Percentiles rank a stretch among this genome's conserved stretches.
Evolutionary conservation across 2,113 vertebrate genomes (phyloP).

Genomic region (Shinisaurus crocodilurus): DNA sequence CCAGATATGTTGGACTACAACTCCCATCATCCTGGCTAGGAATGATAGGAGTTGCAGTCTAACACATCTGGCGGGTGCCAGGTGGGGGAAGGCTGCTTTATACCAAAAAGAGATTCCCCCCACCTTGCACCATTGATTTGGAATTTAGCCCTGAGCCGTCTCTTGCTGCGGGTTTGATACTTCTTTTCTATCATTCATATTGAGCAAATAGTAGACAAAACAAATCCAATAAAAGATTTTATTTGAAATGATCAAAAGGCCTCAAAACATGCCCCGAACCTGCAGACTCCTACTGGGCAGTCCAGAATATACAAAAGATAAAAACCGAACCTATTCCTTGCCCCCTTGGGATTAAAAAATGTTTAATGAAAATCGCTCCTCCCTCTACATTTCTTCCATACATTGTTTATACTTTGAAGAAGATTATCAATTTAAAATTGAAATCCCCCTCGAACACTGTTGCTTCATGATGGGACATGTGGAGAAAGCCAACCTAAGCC

Average conservation of each 20-base stretch:
- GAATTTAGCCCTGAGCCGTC: background rate
- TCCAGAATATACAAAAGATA: background rate
- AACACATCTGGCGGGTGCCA: no score
- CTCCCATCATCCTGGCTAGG: no score
- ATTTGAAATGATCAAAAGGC: background rate
- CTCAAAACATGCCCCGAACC: background rate
- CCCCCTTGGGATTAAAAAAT: no score
- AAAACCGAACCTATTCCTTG: no score
- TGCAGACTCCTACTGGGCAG: no score
- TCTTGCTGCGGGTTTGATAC: background rate
- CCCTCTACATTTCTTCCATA: background rate
- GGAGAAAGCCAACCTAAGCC: no score
- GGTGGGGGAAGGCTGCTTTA: no score
- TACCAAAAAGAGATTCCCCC: no score
- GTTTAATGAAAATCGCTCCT: background rate
- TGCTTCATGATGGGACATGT: background rate
- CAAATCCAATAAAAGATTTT: background rate
- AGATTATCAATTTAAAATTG: background rate
- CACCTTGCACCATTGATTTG: background rate
- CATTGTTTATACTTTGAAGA: background rate
- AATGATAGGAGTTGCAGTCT: no score
- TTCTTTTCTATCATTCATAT: background rate
- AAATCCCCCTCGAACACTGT: background rate
- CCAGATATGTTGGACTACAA: background rate
- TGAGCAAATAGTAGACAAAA: background rate